Percentiles rank a stretch among this genome's conserved stretches.
Evolutionary conservation across 2,113 vertebrate genomes (phyloP).

Genomic region (Ornithorhynchus anatinus): DNA sequence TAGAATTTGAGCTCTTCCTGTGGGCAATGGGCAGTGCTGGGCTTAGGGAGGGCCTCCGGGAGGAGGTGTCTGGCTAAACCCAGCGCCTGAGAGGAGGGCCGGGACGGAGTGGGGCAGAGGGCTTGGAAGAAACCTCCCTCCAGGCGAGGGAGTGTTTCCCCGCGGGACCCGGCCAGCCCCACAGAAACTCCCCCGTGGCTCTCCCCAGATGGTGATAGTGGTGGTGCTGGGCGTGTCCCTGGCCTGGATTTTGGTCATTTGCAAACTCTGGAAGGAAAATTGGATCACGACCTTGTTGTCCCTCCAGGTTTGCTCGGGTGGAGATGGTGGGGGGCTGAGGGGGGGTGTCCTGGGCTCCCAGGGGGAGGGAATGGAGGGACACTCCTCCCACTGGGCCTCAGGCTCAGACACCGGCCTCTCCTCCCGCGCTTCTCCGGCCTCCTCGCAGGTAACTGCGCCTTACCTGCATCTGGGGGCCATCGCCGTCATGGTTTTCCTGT

Average conservation of each 20-base stretch:
- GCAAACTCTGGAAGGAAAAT: constrained; percentile 77
- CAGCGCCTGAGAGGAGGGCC: no score
- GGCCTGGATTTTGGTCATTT: constrained; percentile 69
- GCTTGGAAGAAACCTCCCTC: no score
- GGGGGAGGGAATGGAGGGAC: not conserved
- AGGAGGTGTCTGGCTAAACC: no score
- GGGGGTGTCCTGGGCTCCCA: no score
- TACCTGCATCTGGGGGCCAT: constrained; percentile 83
- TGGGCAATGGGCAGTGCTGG: no score
- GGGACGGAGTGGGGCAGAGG: no score
- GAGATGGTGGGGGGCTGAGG: no score
- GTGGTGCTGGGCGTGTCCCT: constrained; percentile 73
- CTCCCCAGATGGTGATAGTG: constrained; percentile 75
- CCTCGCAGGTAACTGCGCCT: constrained; percentile 81
- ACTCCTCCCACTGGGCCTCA: not conserved
- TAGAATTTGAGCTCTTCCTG: not conserved
- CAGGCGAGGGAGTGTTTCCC: no score
- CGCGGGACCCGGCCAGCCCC: no score
- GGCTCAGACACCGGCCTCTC: not conserved
- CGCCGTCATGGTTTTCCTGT: constrained; percentile 75
- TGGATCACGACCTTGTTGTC: constrained; percentile 83
- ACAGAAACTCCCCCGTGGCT: not conserved
- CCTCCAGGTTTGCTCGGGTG: constrained; percentile 72
- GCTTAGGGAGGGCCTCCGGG: no score
- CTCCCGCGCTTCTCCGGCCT: no score